Conservation (phyloP, 1,140 invertebrate species). For the Lordiphosa mommai region DNA sequence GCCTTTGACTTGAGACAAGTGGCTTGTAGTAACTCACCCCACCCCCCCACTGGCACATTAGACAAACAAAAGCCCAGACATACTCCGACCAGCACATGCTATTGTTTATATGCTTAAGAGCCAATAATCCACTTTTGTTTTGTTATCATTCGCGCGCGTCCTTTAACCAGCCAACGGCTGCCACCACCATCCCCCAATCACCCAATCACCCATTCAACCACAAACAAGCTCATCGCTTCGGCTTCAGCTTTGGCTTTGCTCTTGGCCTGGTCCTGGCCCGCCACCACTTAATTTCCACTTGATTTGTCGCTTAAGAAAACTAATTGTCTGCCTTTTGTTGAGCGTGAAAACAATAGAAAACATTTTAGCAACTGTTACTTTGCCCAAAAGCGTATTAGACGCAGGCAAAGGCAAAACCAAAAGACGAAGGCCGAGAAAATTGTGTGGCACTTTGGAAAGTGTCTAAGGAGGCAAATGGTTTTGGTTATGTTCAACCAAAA, state of each 20-base stretch:
- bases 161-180: conserved; percentile 9
- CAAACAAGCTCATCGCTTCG: conserved; percentile 28
- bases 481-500: conserved; percentile 23
- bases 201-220: conserved; percentile 5
- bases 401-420: conserved; percentile 19
- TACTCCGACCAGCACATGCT: conserved; percentile 14
- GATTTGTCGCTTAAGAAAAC: conserved; percentile 79
- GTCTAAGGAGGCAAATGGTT: conserved; percentile 30
- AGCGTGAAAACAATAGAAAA: conserved; percentile 78
- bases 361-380: conserved; percentile 77
- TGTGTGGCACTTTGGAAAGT: conserved; percentile 38
- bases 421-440: neutral
- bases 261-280: conserved; percentile 26
- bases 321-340: conserved; percentile 78
- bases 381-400: conserved; percentile 70
- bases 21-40: neutral
- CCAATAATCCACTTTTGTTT: conserved; percentile 78
- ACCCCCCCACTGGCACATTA: too few species aligned
- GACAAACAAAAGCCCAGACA: neutral
- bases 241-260: conserved; percentile 8
- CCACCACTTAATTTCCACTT: conserved; percentile 78
- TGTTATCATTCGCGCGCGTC: conserved; percentile 59
- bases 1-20: too few species aligned
- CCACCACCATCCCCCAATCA: conserved; percentile 1
- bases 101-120: conserved; percentile 67